Conservation (phyloP, 1,140 invertebrate species). For the Manduca sexta region DNA sequence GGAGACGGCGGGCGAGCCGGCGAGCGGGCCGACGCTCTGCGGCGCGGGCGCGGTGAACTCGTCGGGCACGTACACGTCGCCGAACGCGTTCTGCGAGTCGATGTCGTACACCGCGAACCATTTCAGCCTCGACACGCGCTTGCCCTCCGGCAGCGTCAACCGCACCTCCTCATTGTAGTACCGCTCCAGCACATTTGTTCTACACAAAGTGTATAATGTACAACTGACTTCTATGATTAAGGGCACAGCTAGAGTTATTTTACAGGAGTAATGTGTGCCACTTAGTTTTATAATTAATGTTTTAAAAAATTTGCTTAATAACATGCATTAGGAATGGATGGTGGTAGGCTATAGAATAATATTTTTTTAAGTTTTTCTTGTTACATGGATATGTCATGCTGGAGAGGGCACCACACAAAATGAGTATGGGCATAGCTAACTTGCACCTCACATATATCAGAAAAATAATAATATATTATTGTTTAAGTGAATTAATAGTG, state of each 20-base stretch:
- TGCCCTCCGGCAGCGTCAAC: constrained; percentile 87
- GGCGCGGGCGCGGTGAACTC: constrained; percentile 90
- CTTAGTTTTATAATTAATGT: too few relatives aligned
- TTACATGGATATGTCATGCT: too few relatives aligned
- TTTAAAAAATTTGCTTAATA: too few relatives aligned
- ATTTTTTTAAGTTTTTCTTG: too few relatives aligned
- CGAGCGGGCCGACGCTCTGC: constrained; percentile 82
- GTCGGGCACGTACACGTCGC: constrained; percentile 92
- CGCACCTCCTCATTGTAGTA: constrained; percentile 92
- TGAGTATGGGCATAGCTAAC: background rate
- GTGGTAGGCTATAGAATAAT: too few relatives aligned
- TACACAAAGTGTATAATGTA: constrained; percentile 41
- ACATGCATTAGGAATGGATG: too few relatives aligned
- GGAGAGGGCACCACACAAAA: background rate
- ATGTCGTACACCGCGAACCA: constrained; percentile 95
- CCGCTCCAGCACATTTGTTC: constrained; percentile 88
- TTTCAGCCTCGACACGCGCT: constrained; percentile 90
- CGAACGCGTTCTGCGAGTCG: constrained; percentile 88
- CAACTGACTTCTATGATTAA: too few relatives aligned
- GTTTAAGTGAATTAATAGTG: background rate
- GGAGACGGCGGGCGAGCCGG: constrained; percentile 77
- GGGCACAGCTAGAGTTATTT: too few relatives aligned
- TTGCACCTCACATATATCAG: background rate
- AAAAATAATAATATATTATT: background rate
- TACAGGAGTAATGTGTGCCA: too few relatives aligned